Conservation (phyloP, 1,140 invertebrate genomes). For the Saccostrea echinata region DNA sequence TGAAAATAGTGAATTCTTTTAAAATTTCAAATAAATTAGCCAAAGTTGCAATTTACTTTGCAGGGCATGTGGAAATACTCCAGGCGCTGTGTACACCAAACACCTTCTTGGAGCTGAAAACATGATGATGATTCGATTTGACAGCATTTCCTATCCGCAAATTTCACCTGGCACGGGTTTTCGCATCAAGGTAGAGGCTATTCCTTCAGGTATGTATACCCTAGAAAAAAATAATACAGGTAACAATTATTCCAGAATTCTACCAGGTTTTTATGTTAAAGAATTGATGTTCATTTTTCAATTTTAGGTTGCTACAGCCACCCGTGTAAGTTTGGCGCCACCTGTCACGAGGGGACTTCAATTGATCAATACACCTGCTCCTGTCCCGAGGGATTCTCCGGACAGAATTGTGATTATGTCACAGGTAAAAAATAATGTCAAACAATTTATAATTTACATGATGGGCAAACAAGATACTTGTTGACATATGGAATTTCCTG, state of each 20-base stretch:
- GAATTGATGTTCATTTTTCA: too few species aligned
- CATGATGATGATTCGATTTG: conserved; percentile 23
- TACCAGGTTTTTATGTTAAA: too few species aligned
- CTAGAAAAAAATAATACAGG: not conserved
- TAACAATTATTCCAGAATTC: too few species aligned
- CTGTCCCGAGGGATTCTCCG: not conserved
- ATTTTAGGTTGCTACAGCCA: not conserved
- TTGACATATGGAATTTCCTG: too few species aligned
- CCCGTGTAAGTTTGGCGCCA: conserved; percentile 7
- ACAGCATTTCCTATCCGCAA: not conserved
- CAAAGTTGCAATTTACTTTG: not conserved
- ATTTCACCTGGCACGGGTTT: not conserved
- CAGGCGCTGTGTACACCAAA: not conserved
- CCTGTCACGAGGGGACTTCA: not conserved
- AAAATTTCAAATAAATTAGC: too few species aligned
- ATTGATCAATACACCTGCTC: not conserved
- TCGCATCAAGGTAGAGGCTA: not conserved
- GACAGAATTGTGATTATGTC: not conserved
- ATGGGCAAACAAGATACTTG: too few species aligned
- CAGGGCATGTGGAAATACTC: not conserved
- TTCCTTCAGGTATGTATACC: not conserved
- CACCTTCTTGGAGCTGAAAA: not conserved
- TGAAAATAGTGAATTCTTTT: too few species aligned
- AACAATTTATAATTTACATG: too few species aligned
- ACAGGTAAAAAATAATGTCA: not conserved